A percentile compares a stretch with the other conserved stretches of the same genome.
Conservation (phyloP, 2,797 vertebrate species). For the Lithobates sylvaticus region DNA sequence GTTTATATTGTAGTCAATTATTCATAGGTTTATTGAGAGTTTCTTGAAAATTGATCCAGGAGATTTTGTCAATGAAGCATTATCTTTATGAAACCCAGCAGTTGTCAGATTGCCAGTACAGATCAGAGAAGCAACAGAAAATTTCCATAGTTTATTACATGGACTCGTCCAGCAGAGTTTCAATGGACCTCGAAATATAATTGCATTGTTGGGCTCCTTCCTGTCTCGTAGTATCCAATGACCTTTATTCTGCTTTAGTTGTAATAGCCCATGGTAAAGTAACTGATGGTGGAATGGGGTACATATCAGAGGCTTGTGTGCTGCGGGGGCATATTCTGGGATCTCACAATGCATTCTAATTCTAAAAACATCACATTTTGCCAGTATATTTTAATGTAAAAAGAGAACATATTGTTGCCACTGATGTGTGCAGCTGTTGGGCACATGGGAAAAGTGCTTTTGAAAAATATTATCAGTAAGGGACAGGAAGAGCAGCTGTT, state of each 20-base stretch:
- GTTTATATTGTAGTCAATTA: conserved; percentile 5
- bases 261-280: neutral
- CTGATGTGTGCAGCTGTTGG: conserved; percentile 51
- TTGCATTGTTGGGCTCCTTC: neutral
- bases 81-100: neutral
- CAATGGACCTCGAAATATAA: neutral
- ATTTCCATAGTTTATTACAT: neutral
- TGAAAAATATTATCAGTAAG: conserved; percentile 56
- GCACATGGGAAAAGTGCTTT: conserved; percentile 46
- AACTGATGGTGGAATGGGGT: neutral
- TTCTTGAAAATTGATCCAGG: neutral
- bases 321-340: neutral
- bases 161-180: neutral
- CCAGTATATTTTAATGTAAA: conserved; percentile 37
- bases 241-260: conserved; percentile 17
- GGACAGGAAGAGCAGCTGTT: conserved; percentile 52
- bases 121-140: neutral
- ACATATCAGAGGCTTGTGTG: neutral
- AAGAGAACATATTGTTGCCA: conserved; percentile 42
- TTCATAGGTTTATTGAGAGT: conserved; percentile 10
- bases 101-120: neutral
- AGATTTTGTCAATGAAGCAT: conserved; percentile 32
- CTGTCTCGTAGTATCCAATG: conserved; percentile 2
- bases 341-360: neutral
- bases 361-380: conserved; percentile 24